These are phyloP conservation scores for Drosophila kohkoa DNA, from an alignment of 1,140 invertebrate genomes.

Conservation along the genomic window DNA sequence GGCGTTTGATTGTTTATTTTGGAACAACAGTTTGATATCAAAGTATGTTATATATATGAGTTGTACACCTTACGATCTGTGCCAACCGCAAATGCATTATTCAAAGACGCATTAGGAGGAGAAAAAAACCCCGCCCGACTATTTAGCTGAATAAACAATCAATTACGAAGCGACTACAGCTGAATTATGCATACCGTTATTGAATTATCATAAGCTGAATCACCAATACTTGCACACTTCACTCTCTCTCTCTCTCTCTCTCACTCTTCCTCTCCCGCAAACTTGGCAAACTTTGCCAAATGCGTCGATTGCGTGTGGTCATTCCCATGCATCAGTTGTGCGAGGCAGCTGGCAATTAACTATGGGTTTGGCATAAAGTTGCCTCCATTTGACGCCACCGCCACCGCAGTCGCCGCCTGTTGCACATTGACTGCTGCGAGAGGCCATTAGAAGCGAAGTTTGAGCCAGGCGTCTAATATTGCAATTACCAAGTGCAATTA, in stretches of 20 bases:
- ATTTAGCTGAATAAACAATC: constrained; percentile 74
- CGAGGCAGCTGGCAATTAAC: constrained; percentile 44
- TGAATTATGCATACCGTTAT: constrained; percentile 72
- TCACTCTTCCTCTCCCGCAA: background rate
- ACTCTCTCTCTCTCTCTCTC: background rate
- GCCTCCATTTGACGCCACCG: constrained; percentile 39
- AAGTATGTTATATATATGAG: constrained; percentile 12
- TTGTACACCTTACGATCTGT: constrained; percentile 8
- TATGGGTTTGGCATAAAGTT: constrained; percentile 66
- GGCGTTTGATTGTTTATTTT: constrained; percentile 62
- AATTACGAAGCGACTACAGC: constrained; percentile 61
- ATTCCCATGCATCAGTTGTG: constrained; percentile 33
- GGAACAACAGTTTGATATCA: constrained; percentile 20
- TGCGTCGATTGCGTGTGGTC: constrained; percentile 72
- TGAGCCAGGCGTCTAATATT: constrained; percentile 72
- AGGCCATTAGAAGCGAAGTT: constrained; percentile 31
- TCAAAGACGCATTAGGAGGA: constrained; percentile 34
- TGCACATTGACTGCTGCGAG: constrained; percentile 17
- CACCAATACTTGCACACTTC: background rate
- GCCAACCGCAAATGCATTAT: constrained; percentile 60
- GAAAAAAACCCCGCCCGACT: constrained; percentile 49
- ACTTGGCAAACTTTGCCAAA: constrained; percentile 50
- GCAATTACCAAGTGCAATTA: constrained; percentile 77
- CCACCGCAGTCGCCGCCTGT: constrained; percentile 23
- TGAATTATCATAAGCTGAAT: constrained; percentile 56